Percentiles rank a stretch among this genome's conserved stretches.
phyloP scores from a whole-genome alignment of 2,888 invertebrate genomes.

The Icerya purchasi region DNA sequence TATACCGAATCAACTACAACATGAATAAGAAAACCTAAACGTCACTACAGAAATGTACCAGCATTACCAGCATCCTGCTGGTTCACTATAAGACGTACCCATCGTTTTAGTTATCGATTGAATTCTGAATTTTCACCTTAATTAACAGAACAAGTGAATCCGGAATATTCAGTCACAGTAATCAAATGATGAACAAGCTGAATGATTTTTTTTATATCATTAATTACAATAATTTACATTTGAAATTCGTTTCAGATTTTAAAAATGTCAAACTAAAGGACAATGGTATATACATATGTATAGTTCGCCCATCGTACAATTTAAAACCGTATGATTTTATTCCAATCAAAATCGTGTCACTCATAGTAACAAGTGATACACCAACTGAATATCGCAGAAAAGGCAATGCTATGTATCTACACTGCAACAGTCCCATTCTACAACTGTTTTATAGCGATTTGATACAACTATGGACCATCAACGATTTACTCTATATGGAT shows the following conservation, averaged over 20 bases:
- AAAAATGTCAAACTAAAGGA: background rate
- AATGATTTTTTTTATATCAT: too few relatives aligned
- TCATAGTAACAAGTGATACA: background rate
- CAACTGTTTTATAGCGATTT: slow-evolving; percentile 1
- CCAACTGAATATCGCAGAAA: background rate
- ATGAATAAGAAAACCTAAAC: too few relatives aligned
- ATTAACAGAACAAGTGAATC: too few relatives aligned
- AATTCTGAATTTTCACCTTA: too few relatives aligned
- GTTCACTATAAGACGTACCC: too few relatives aligned
- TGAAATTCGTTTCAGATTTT: slow-evolving; percentile 5
- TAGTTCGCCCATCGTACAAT: slow-evolving; percentile 1
- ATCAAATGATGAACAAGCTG: too few relatives aligned
- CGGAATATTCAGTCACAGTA: too few relatives aligned
- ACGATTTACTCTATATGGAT: slow-evolving; percentile 4
- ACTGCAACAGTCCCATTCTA: slow-evolving; percentile 4
- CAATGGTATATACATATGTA: slow-evolving; percentile 7
- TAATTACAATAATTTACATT: too few relatives aligned
- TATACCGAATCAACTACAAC: too few relatives aligned
- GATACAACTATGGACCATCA: background rate
- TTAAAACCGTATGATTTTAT: slow-evolving; percentile 1
- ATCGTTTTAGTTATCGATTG: too few relatives aligned
- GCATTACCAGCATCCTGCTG: too few relatives aligned
- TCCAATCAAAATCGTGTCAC: background rate
- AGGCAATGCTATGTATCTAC: background rate
- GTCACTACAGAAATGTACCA: too few relatives aligned